Conservation (phyloP, 2,888 invertebrate genomes). For the Pandemis cinnamomeana region DNA sequence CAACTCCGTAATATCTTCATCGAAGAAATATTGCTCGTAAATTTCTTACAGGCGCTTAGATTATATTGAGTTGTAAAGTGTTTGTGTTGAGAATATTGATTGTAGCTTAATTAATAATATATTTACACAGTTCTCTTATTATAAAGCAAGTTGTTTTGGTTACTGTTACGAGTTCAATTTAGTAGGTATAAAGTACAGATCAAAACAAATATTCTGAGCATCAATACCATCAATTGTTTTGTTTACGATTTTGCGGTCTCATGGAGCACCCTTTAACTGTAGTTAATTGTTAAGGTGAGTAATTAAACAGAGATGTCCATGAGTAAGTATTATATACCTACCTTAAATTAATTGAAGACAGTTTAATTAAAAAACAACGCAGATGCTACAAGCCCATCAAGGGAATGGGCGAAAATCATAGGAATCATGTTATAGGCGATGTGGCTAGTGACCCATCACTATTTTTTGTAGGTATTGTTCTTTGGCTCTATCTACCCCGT, state of each 20-base stretch:
- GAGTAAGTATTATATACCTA: no score
- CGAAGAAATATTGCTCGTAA: conserved; percentile 28
- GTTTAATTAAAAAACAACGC: no score
- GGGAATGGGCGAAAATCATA: no score
- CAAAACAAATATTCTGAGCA: background rate
- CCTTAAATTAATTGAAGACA: no score
- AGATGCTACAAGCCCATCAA: no score
- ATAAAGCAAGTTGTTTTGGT: background rate
- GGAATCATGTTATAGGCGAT: no score
- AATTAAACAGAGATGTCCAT: background rate
- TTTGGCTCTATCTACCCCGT: no score
- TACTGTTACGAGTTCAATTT: background rate
- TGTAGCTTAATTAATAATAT: background rate
- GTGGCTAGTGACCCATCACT: no score
- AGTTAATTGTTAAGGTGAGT: background rate
- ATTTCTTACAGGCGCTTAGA: conserved; percentile 17
- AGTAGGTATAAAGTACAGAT: background rate
- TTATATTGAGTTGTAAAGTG: background rate
- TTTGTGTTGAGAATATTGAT: background rate
- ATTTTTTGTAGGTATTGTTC: no score
- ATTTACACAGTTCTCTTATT: background rate
- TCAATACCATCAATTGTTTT: background rate
- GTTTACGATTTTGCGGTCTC: background rate
- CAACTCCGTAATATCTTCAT: conserved; percentile 21
- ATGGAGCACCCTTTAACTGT: background rate